A percentile compares a stretch with the other conserved stretches of the same genome.
Evolutionary conservation across 1,140 invertebrate genomes (phyloP).

Genomic region (Drosophila guanche): DNA sequence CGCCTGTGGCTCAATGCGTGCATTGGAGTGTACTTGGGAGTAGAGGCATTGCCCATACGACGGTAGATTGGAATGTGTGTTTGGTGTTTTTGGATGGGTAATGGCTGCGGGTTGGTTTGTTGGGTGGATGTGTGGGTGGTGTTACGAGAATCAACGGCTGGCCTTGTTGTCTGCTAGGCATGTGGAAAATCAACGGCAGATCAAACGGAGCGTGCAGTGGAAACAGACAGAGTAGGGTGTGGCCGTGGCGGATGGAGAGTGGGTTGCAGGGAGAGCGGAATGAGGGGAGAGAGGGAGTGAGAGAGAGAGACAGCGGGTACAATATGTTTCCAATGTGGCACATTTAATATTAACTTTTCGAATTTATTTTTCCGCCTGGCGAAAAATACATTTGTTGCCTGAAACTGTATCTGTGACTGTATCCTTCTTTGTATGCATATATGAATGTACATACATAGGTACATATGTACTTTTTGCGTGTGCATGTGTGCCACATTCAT

Average conservation of each 20-base stretch:
- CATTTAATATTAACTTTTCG: conserved; percentile 82
- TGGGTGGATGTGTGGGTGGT: conserved; percentile 9
- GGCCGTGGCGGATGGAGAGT: not conserved
- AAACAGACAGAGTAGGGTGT: not conserved
- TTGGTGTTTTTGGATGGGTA: conserved; percentile 9
- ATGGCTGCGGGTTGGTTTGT: conserved; percentile 13
- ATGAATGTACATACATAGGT: too few relatives aligned
- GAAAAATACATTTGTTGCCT: conserved; percentile 51
- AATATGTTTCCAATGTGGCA: conserved; percentile 81
- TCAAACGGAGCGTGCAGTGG: conserved; percentile 45
- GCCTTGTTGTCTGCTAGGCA: conserved; percentile 72
- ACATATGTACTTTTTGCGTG: not conserved
- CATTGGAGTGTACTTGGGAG: conserved; percentile 10
- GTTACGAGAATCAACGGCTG: conserved; percentile 13
- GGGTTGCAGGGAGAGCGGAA: not conserved
- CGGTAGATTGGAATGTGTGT: conserved; percentile 2
- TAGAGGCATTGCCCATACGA: not conserved
- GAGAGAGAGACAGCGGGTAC: conserved; percentile 8
- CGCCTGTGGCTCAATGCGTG: conserved; percentile 22
- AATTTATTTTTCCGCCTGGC: conserved; percentile 78
- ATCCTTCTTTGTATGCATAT: conserved; percentile 4
- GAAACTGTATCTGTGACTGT: conserved; percentile 1
- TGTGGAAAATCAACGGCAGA: conserved; percentile 75
- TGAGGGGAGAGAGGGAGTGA: not conserved
- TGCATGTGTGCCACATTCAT: conserved; percentile 74